Base-by-base conservation (phyloP, 2,888 invertebrate genomes). In the Timema cristinae region DNA sequence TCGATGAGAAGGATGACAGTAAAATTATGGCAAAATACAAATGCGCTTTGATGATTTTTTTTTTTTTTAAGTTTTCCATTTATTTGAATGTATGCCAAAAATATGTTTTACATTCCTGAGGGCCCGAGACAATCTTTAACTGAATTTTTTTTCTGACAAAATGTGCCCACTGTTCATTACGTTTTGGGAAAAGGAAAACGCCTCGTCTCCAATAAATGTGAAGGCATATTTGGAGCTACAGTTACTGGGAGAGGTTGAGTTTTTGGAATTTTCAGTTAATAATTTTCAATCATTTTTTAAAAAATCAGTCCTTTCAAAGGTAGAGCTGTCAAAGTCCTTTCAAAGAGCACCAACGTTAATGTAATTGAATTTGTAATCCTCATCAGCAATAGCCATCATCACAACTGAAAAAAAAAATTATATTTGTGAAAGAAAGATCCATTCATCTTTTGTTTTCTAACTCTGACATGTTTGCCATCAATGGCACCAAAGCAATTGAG, bases 381-480 rank as follows among this genome's bases (percentile, higher is more conserved):
- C 63, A 15, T 63, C 32, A 11, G 16, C 5, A 63, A 63, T 8
- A 63, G 63, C 63, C 16, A 63, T 13, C 48, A 63, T 13, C 48
- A 63, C 16, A 6, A 6, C 63, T 5, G 63, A 63, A 48, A 63
- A 63, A 63, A 16, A 63, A 47, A 16, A 32, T 63, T 32, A 32
- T 47, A 63, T 0, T 63, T 63, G 13, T 63, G 63, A 15, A 63
- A 63, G 47, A 63, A 48, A 6, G 63, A 63, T 13, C 63, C 63
- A 63, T 48, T 63, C 63, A 63, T 32, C 11, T 63, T 63, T 47
- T 10, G 63, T 32, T 63, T 63, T n/a, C 63, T 63, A 15, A 63
- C 48, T 13, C 63, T 63, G 48, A 63, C 63, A 32, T 63, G 63
- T 48, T 32, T 63, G 63, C 63, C 63, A 16, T 16, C 15, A 7